A percentile compares a stretch with the other conserved stretches of the same genome.
phyloP scores from a whole-genome alignment of 2,797 vertebrate genomes.

The Nyctibius grandis region DNA sequence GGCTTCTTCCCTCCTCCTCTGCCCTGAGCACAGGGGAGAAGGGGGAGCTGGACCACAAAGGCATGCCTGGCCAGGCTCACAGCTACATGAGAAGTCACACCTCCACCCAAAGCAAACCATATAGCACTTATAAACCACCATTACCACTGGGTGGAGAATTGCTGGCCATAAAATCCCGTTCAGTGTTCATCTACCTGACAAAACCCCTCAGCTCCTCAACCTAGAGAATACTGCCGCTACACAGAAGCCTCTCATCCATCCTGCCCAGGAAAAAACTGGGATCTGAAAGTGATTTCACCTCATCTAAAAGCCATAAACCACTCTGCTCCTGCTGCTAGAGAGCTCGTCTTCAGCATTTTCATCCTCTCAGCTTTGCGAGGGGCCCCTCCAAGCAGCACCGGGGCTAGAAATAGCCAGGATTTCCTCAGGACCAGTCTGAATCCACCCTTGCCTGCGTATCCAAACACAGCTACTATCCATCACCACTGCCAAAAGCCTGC shows the following conservation, averaged over 20 bases:
- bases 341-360: background rate
- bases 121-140: background rate
- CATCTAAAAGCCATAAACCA: background rate
- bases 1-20: background rate
- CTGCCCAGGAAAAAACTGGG: background rate
- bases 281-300: background rate
- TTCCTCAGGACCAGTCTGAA: background rate
- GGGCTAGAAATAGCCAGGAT: background rate
- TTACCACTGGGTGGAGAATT: background rate
- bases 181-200: background rate
- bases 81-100: background rate
- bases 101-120: background rate
- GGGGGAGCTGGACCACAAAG: background rate
- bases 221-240: background rate
- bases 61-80: background rate
- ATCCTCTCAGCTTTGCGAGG: background rate
- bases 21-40: background rate
- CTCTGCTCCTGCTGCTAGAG: background rate
- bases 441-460: too few relatives aligned
- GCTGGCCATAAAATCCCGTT: background rate
- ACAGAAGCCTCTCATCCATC: background rate
- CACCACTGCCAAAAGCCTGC: background rate
- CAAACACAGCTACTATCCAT: background rate
- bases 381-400: rapidly evolving
- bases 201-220: background rate